phyloP scores from a whole-genome alignment of 2,888 invertebrate species.

The Caenorhabditis imperialis region DNA sequence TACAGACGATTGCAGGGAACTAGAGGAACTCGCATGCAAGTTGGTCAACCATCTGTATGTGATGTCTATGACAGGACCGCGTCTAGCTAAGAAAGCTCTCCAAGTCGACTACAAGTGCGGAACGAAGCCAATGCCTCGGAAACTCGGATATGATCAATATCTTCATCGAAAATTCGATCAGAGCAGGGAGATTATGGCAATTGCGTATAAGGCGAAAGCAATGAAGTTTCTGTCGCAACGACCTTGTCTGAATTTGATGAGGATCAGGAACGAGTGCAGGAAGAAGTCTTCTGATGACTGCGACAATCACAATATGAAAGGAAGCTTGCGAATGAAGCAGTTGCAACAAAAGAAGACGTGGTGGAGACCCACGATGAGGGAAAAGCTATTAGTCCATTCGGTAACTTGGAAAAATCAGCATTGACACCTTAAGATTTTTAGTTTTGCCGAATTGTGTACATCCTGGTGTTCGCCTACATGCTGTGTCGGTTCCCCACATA shows the following conservation, averaged over 20 bases:
- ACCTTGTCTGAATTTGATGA: slow-evolving; percentile 9
- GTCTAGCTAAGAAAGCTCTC: background rate
- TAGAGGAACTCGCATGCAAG: slow-evolving; percentile 7
- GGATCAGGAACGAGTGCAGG: background rate
- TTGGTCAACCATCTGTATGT: slow-evolving; percentile 8
- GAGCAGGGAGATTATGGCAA: slow-evolving; percentile 28
- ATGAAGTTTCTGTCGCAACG: slow-evolving; percentile 32
- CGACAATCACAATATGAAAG: background rate
- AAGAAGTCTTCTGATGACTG: slow-evolving; percentile 1
- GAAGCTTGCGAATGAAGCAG: too few relatives aligned
- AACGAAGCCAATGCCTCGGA: too few relatives aligned
- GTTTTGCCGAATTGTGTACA: background rate
- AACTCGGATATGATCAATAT: slow-evolving; percentile 1
- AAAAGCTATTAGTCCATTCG: slow-evolving; percentile 11
- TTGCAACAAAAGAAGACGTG: too few relatives aligned
- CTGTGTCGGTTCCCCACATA: slow-evolving; percentile 23
- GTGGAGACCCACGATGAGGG: background rate
- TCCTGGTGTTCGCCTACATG: slow-evolving; percentile 14
- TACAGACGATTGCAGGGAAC: slow-evolving; percentile 6
- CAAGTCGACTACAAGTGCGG: slow-evolving; percentile 8
- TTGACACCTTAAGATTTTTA: background rate
- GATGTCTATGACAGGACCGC: background rate
- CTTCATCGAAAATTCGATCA: slow-evolving; percentile 7
- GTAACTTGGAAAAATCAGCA: slow-evolving; percentile 2
- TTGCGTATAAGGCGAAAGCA: slow-evolving; percentile 38